phyloP scores from a whole-genome alignment of 1,140 invertebrate genomes.

The Psilanteris sp. region DNA sequence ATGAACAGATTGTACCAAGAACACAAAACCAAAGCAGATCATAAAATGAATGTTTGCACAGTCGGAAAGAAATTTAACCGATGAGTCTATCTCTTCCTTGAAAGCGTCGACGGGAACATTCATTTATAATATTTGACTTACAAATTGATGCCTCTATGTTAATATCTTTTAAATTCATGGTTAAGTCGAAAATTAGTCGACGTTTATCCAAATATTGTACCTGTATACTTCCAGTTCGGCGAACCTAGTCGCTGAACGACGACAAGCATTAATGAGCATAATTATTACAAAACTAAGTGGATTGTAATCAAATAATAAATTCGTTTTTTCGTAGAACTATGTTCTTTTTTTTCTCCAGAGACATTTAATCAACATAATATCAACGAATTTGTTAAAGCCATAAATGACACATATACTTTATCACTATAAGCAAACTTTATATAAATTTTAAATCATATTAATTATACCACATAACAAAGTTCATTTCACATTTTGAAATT shows the following conservation, averaged over 20 bases:
- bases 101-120: conserved; percentile 22
- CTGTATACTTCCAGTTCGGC: conserved; percentile 15
- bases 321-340: too few relatives aligned
- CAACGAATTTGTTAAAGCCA: too few relatives aligned
- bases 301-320: too few relatives aligned
- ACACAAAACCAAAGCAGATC: conserved; percentile 52
- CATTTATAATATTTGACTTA: conserved; percentile 51
- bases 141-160: conserved; percentile 47
- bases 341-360: too few relatives aligned
- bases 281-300: conserved; percentile 7
- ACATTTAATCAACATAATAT: too few relatives aligned
- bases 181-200: conserved; percentile 49
- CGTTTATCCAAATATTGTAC: conserved; percentile 51
- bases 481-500: too few relatives aligned
- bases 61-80: conserved; percentile 14
- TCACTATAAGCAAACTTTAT: too few relatives aligned
- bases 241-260: conserved; percentile 8
- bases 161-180: conserved; percentile 47
- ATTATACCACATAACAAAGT: too few relatives aligned
- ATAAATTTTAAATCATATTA: too few relatives aligned
- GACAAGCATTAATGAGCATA: conserved; percentile 11
- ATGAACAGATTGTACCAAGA: conserved; percentile 28
- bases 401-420: too few relatives aligned
- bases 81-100: conserved; percentile 17
- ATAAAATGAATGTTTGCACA: conserved; percentile 52